Conservation (phyloP, 2,113 vertebrate species). For the Pelvicachromis taeniatus region DNA sequence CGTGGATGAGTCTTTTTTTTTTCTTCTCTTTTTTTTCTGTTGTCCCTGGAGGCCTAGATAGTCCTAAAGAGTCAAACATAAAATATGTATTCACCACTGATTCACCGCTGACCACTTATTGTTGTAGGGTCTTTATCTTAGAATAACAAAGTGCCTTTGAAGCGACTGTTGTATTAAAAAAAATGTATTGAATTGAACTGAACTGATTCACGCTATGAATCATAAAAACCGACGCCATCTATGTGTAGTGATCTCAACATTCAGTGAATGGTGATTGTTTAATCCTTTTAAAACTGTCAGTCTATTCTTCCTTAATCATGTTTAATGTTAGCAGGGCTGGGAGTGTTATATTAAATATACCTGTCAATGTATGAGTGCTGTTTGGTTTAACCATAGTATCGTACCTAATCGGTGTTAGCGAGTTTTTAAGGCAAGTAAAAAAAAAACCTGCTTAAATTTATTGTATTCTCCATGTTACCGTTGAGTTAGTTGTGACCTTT, state of each 20-base stretch:
- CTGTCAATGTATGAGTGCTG: background rate
- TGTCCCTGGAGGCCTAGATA: background rate
- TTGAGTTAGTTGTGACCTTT: background rate
- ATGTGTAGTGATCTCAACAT: background rate
- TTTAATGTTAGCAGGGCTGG: background rate
- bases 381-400: background rate
- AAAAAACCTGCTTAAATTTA: rapidly evolving
- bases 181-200: background rate
- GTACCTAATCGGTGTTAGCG: background rate
- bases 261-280: background rate
- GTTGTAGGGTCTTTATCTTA: background rate
- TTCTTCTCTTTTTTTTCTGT: background rate
- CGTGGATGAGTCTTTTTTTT: background rate
- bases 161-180: background rate
- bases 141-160: background rate
- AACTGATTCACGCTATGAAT: background rate
- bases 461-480: background rate
- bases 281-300: background rate
- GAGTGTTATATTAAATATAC: background rate
- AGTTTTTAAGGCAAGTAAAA: background rate
- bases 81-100: background rate
- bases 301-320: background rate
- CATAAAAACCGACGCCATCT: background rate
- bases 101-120: background rate
- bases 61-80: background rate